These are phyloP conservation scores for Pao palembangensis DNA, from an alignment of 2,113 vertebrate species.

Conservation along the genomic window DNA sequence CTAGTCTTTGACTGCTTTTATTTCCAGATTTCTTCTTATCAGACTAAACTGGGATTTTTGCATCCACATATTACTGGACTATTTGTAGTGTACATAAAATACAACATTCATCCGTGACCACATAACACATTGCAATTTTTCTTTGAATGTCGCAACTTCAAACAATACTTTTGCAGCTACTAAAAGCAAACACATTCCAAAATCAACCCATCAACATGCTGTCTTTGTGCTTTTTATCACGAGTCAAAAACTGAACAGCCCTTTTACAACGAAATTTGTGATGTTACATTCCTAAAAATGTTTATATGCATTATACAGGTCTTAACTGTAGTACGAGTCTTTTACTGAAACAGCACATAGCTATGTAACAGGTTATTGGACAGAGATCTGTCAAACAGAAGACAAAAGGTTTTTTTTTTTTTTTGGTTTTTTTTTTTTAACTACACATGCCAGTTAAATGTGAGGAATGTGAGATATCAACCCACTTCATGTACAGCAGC, in stretches of 20 bases:
- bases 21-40: no score
- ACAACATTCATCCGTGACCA: slow-evolving; percentile 65
- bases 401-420: slow-evolving; percentile 17
- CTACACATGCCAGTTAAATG: slow-evolving; percentile 56
- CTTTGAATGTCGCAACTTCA: slow-evolving; percentile 7
- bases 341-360: slow-evolving; percentile 20
- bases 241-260: slow-evolving; percentile 47
- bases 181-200: slow-evolving; percentile 65
- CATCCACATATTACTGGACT: slow-evolving; percentile 38
- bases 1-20: no score
- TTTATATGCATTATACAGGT: slow-evolving; percentile 23
- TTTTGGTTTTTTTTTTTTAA: neutral
- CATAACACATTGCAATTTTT: slow-evolving; percentile 26
- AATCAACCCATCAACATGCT: slow-evolving; percentile 70
- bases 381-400: slow-evolving; percentile 18
- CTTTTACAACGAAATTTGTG: slow-evolving; percentile 32
- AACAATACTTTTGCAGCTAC: slow-evolving; percentile 25
- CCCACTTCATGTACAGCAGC: no score
- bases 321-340: slow-evolving; percentile 25
- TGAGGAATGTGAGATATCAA: slow-evolving; percentile 12
- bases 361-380: slow-evolving; percentile 6
- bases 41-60: no score
- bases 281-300: slow-evolving; percentile 25
- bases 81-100: slow-evolving; percentile 60
- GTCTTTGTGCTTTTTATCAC: slow-evolving; percentile 48